Percentiles rank a stretch among this genome's conserved stretches.
Evolutionary conservation across 1,140 invertebrate genomes (phyloP).

Genomic region (Drosophila tropicalis): DNA sequence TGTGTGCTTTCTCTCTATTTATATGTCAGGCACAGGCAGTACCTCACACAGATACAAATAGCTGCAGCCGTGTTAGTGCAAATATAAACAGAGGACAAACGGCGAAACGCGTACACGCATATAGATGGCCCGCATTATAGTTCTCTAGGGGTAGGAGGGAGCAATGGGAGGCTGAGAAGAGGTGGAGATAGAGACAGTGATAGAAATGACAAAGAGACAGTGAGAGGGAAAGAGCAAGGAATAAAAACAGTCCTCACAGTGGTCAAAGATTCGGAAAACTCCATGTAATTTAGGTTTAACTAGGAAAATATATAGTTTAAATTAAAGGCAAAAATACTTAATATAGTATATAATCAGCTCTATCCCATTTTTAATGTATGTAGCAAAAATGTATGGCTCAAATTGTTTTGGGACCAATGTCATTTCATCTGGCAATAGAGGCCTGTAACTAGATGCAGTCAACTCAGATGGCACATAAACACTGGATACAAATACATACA

Average conservation of each 20-base stretch:
- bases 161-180: not conserved
- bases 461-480: slow-evolving; percentile 50
- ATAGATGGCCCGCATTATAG: slow-evolving; percentile 78
- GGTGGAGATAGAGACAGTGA: not conserved
- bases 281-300: too few species aligned
- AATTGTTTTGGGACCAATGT: not conserved
- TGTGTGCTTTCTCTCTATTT: slow-evolving; percentile 42
- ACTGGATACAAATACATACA: slow-evolving; percentile 37
- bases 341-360: too few species aligned
- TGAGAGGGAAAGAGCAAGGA: not conserved
- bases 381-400: too few species aligned
- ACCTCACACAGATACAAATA: slow-evolving; percentile 16
- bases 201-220: not conserved
- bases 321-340: too few species aligned
- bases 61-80: slow-evolving; percentile 38
- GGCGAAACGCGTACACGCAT: slow-evolving; percentile 66
- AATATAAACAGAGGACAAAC: slow-evolving; percentile 54
- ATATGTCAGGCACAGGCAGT: slow-evolving; percentile 63
- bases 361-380: too few species aligned
- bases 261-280: not conserved
- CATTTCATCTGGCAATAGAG: not conserved
- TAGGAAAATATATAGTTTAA: too few species aligned
- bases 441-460: slow-evolving; percentile 67
- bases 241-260: not conserved
- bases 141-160: not conserved